These are phyloP conservation scores for Protophormia terraenovae DNA, from an alignment of 2,888 invertebrate species.

Conservation along the genomic window DNA sequence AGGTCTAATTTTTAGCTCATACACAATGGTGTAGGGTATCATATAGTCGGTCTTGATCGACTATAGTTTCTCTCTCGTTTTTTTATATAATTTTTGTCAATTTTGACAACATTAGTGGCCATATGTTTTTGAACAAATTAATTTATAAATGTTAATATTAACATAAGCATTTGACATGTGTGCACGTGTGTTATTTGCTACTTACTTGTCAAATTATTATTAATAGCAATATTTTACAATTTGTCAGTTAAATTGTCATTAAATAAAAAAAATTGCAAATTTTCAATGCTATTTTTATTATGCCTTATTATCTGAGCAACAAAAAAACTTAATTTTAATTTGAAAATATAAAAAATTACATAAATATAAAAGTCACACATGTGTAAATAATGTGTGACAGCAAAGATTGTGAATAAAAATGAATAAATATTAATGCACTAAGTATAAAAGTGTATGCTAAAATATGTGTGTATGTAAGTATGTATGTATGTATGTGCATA, in stretches of 20 bases:
- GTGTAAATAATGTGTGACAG: conserved; percentile 53
- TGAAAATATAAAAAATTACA: conserved; percentile 12
- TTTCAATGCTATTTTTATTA: conserved; percentile 6
- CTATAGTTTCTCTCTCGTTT: too few species aligned
- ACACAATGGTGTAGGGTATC: too few species aligned
- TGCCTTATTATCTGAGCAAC: not conserved
- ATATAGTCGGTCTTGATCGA: too few species aligned
- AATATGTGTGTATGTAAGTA: not conserved
- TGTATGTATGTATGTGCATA: not conserved
- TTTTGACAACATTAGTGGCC: not conserved
- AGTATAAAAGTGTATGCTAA: not conserved
- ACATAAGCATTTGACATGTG: not conserved
- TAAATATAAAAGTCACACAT: conserved; percentile 37
- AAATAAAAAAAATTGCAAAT: not conserved
- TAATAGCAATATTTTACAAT: conserved; percentile 34
- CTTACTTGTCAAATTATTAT: conserved; percentile 16
- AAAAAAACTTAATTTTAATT: conserved; percentile 14
- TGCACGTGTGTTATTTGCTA: not conserved
- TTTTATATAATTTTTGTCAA: not conserved
- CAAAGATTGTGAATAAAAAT: conserved; percentile 1
- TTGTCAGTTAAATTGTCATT: conserved; percentile 23
- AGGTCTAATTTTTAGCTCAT: too few species aligned
- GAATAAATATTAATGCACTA: not conserved
- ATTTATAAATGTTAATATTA: conserved; percentile 7
- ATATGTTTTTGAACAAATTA: not conserved